Evolutionary conservation across 2,113 vertebrate genomes (phyloP), one percentile per base, ranked within the genome.

Genomic region (Protomyctophum bolini): DNA sequence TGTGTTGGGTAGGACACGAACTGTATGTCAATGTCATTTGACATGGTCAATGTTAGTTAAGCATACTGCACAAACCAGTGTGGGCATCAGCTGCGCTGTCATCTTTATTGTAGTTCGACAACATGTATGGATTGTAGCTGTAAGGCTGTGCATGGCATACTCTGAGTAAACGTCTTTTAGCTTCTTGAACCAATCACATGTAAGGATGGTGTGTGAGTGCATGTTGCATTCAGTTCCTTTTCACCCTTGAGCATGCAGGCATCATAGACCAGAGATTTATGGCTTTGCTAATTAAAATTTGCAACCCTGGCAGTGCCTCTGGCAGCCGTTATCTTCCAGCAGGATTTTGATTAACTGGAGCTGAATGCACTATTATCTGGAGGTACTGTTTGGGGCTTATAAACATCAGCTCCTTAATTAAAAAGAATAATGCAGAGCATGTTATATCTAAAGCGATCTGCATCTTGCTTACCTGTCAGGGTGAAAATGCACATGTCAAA

Each of bases 311-410:
- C 84, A 75, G 77, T 87, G 83, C 83, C 86, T 77, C 76, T 72
- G 84, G 90, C 85, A 87, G 83, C 82, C 82, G 88, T 88, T 91
- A 91, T 89, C 87, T 89, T 85, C 79, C 86, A 87, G 84, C 84
- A 86, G 73, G 83, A 88, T 87, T 89, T 88, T 91, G 88, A 90
- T 89, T 90, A 90, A 90, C 90, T 85, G 84, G 84, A 89, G 86
- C 85, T 83, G 75, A 87, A 86, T 89, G 72, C 80, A 83, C 76
- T 84, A 82, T 87, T 86, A 86, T 86, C 79, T 75, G 68, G 83
- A 84, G 80, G 82, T 83, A 85, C 74, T 86, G 88, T 90, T 82
- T 73, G 76, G 58, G 68, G 49, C 83, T 86, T 88, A 79, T 86
- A 89, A 87, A 89, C 83, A 87, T 80, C 79, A 79, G 62, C 74